Percentiles rank a stretch among this genome's conserved stretches.
Evolutionary conservation across 1,140 invertebrate species (phyloP).

Genomic region (Batillaria attramentaria): DNA sequence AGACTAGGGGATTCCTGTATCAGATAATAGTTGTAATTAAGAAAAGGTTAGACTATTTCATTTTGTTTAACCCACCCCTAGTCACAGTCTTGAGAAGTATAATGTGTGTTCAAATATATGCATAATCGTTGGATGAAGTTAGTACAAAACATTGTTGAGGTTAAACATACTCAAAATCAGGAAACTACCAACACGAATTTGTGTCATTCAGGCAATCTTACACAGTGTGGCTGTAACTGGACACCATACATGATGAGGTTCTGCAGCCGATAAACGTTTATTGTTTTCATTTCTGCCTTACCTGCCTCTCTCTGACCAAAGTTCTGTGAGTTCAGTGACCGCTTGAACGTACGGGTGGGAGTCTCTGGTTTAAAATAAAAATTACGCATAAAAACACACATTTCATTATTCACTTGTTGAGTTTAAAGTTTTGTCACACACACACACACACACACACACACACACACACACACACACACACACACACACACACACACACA

Average conservation of each 20-base stretch:
- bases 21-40: too few species aligned
- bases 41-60: too few species aligned
- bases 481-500: conserved; percentile 16
- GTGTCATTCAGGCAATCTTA: background rate
- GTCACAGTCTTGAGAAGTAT: too few species aligned
- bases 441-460: background rate
- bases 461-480: conserved; percentile 11
- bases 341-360: conserved; percentile 48
- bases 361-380: conserved; percentile 35
- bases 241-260: background rate
- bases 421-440: background rate
- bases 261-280: background rate
- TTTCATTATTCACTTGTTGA: background rate
- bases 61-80: too few species aligned
- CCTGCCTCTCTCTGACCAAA: conserved; percentile 42
- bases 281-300: conserved; percentile 7
- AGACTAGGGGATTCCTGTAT: background rate
- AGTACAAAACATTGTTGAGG: background rate
- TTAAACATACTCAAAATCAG: background rate
- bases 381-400: background rate
- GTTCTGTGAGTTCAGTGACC: conserved; percentile 43
- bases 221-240: background rate
- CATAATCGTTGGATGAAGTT: too few species aligned
- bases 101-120: too few species aligned
- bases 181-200: background rate